A percentile compares a stretch with the other conserved stretches of the same genome.
Evolutionary conservation across 2,113 vertebrate genomes (phyloP).

Genomic region (Melozone crissalis): DNA sequence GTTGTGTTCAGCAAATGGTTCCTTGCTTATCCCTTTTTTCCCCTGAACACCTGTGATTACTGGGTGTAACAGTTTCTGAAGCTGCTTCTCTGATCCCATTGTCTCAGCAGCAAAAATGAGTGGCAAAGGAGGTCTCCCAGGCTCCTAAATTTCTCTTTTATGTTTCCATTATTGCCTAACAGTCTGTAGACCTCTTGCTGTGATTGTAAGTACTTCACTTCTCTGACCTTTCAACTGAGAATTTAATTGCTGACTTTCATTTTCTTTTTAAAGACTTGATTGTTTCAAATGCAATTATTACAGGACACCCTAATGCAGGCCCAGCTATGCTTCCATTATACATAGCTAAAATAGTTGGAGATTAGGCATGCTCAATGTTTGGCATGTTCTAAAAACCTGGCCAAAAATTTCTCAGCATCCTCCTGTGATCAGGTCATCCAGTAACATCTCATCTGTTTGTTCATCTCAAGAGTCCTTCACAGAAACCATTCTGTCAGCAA

Average conservation of each 20-base stretch:
- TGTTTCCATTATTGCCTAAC: neutral
- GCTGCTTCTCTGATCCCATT: neutral
- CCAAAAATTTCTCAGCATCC: neutral
- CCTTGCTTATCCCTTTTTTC: neutral
- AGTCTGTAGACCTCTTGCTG: neutral
- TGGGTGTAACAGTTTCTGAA: neutral
- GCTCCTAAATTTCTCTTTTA: neutral
- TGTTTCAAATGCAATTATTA: neutral
- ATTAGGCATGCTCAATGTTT: neutral
- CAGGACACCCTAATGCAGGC: neutral
- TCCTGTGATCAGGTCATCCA: neutral
- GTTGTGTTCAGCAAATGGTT: neutral
- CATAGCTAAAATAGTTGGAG: neutral
- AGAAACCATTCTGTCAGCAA: neutral
- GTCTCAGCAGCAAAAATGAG: neutral
- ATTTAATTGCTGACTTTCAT: neutral
- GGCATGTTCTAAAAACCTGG: neutral
- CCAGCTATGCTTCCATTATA: neutral
- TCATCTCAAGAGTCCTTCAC: neutral
- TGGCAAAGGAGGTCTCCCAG: neutral
- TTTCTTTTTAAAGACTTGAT: neutral
- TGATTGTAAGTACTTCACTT: neutral
- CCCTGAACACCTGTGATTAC: neutral
- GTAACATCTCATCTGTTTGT: neutral
- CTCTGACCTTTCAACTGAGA: neutral